A percentile compares a stretch with the other conserved stretches of the same genome.
Conservation (phyloP, 1,140 invertebrate genomes). For the Aleiodes sp. region DNA sequence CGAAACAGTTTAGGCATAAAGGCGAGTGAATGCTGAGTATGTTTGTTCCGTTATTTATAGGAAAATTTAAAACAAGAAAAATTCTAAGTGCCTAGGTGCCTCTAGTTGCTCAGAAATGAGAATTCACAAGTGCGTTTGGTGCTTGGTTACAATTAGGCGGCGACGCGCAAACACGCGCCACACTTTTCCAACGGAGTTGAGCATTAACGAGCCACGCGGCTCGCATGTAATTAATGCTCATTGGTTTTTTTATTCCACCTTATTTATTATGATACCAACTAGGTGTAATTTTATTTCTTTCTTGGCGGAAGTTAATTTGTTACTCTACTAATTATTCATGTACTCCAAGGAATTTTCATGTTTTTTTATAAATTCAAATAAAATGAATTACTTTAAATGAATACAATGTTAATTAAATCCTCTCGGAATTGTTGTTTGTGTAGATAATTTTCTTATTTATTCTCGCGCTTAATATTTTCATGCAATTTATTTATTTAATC, state of each 20-base stretch:
- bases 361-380: too few species aligned
- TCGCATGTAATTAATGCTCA: neutral
- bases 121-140: neutral
- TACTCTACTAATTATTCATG: too few species aligned
- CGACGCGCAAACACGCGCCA: constrained; percentile 26
- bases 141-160: constrained; percentile 26
- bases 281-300: too few species aligned
- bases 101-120: neutral
- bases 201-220: constrained; percentile 22
- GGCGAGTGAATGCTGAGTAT: too few species aligned
- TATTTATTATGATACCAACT: too few species aligned
- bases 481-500: too few species aligned
- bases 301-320: too few species aligned
- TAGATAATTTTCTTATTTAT: neutral
- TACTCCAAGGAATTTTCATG: too few species aligned
- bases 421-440: too few species aligned
- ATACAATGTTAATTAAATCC: neutral
- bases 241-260: constrained; percentile 2
- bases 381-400: too few species aligned
- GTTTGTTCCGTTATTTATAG: constrained; percentile 1
- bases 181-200: neutral
- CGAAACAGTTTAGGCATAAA: neutral
- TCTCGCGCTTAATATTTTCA: neutral
- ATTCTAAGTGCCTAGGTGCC: neutral
- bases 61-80: neutral